Evolutionary conservation across 2,888 invertebrate genomes (phyloP), one percentile per base, ranked within the genome.

Genomic region (Azorinus chamasolen): DNA sequence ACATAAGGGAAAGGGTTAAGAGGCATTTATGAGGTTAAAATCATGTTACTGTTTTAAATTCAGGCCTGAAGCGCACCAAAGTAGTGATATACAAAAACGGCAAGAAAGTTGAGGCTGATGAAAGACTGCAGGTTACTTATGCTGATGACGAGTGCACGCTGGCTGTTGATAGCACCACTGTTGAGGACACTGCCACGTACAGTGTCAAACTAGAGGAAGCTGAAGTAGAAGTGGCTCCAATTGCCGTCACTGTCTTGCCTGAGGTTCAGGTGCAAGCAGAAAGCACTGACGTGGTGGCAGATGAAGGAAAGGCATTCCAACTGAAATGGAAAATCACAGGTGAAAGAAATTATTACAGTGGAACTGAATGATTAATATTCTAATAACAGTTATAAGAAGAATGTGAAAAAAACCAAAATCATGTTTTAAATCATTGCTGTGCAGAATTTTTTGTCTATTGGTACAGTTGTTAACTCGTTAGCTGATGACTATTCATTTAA

Each of bases 261-360:
- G 32, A 32, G 32, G 32, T 32, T 10, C 4, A 32, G 32, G 32
- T 32, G 32, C 32, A 24, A 25, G 24, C 37, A n/a, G 66, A 65
- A n/a, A 57, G 27, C 27, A 41, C 50, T n/a, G 25, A 48, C 12
- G 41, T 58, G 16, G 27, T 10, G 16, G 50, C 62, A 18, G 55
- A 41, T 5, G 73, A 73, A 48, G 66, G 53, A 18, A 61, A 73
- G 55, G n/a, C 45, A 14, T 24, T 73, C 24, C 45, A 20, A 2
- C 4, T 73, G 10, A 50, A 55, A 39, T 73, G 73, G 73, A 65
- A 46, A 51, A 61, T 66, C 18, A 32, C 41, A 53, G 73, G 73
- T 73, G 20, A 45, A n/a, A n/a, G n/a, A n/a, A n/a, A n/a, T n/a
- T n/a, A n/a, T n/a, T n/a, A n/a, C n/a, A n/a, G n/a, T n/a, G n/a